These are phyloP conservation scores for Oncorhynchus tshawytscha DNA, from an alignment of 2,113 vertebrate genomes.

Conservation along the genomic window DNA sequence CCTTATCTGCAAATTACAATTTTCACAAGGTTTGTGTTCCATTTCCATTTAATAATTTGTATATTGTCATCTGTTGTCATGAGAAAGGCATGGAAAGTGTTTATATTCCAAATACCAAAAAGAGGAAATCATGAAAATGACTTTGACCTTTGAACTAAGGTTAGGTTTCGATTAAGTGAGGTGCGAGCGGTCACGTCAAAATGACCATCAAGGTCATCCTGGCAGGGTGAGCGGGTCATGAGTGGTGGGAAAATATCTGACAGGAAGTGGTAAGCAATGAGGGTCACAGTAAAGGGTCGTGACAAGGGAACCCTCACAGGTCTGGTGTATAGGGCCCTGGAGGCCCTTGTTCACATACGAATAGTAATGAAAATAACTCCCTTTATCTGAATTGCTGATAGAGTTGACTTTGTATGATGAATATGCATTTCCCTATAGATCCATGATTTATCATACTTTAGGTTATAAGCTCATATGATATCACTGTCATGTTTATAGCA, in stretches of 20 bases:
- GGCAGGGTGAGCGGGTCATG: background rate
- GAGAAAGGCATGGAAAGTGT: conserved; percentile 17
- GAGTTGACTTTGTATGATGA: background rate
- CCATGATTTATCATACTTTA: background rate
- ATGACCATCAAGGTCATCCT: conserved; percentile 23
- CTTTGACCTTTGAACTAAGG: conserved; percentile 33
- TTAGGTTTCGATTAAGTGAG: conserved; percentile 37
- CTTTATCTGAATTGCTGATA: conserved; percentile 15
- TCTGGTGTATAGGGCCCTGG: conserved; percentile 22
- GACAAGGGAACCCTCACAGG: conserved; percentile 34
- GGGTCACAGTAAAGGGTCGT: conserved; percentile 49
- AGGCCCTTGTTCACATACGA: conserved; percentile 24
- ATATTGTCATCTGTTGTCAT: conserved; percentile 2
- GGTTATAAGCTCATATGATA: background rate
- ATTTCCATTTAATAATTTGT: conserved; percentile 12
- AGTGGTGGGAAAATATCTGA: conserved; percentile 57
- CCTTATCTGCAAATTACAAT: conserved; percentile 22
- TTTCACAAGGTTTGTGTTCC: background rate
- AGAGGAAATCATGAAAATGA: conserved; percentile 31
- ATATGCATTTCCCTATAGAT: background rate
- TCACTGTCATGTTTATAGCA: background rate
- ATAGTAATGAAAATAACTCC: conserved; percentile 45
- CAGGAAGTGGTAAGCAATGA: conserved; percentile 56
- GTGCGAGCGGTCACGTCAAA: conserved; percentile 32
- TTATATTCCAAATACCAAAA: conserved; percentile 53